phyloP scores from a whole-genome alignment of 53 echinoderm and acorn worm genomes.

The Patiria pectinifera region DNA sequence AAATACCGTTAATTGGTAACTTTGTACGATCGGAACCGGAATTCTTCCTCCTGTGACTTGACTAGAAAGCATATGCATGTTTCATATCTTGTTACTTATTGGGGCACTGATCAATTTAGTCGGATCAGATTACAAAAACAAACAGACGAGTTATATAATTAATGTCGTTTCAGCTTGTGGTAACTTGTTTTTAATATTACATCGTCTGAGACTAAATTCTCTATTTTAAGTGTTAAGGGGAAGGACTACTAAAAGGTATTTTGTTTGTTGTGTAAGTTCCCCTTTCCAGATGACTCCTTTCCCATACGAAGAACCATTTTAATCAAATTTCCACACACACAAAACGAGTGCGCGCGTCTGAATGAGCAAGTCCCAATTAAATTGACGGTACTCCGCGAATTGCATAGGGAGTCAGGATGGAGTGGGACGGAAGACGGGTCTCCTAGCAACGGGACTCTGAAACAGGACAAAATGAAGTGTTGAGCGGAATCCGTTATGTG shows the following conservation, averaged over 20 bases:
- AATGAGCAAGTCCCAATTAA: neutral
- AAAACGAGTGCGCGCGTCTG: neutral
- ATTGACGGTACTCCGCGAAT: neutral
- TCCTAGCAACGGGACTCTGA: conserved; percentile 15
- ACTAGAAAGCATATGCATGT: too few species aligned
- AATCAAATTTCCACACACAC: neutral
- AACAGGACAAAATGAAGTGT: neutral
- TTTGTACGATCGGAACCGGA: too few species aligned
- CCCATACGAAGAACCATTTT: neutral
- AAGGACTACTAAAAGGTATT: neutral
- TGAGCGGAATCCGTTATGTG: neutral
- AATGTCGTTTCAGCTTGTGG: too few species aligned
- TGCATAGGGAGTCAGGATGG: neutral
- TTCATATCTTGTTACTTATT: too few species aligned
- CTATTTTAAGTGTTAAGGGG: too few species aligned
- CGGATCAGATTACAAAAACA: too few species aligned
- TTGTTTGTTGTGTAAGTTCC: neutral
- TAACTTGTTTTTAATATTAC: too few species aligned
- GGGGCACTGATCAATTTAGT: too few species aligned
- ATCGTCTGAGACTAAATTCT: too few species aligned
- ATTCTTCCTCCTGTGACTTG: too few species aligned
- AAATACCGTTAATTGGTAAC: too few species aligned
- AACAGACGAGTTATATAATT: too few species aligned
- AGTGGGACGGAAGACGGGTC: neutral
- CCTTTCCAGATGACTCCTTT: neutral